These are phyloP conservation scores for Meliscaeva auricollis DNA, from an alignment of 2,888 invertebrate genomes.

Conservation along the genomic window DNA sequence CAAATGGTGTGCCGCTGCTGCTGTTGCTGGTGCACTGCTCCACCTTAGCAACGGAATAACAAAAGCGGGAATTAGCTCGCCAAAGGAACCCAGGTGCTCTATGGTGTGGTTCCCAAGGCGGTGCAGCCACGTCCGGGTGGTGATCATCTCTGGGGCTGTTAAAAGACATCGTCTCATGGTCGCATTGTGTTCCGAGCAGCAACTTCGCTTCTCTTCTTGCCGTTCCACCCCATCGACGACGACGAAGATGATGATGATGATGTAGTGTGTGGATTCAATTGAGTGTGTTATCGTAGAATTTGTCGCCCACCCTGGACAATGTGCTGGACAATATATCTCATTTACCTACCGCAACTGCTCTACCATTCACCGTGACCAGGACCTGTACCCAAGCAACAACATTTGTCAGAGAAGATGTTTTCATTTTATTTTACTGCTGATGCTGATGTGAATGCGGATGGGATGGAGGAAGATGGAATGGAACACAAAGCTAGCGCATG, in stretches of 20 bases:
- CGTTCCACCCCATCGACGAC: not conserved
- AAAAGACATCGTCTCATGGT: constrained; percentile 57
- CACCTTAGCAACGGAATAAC: constrained; percentile 59
- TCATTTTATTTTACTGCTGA: constrained; percentile 30
- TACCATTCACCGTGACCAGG: constrained; percentile 1
- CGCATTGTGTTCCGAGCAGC: constrained; percentile 32
- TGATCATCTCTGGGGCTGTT: constrained; percentile 61
- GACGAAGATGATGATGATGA: constrained; percentile 51
- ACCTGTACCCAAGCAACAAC: constrained; percentile 1
- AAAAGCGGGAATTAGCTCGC: constrained; percentile 70
- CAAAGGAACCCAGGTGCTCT: constrained; percentile 64
- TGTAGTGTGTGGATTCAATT: constrained; percentile 72
- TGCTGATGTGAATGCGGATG: no score
- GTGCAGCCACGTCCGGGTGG: constrained; percentile 56
- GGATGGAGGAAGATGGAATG: not conserved
- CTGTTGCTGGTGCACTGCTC: constrained; percentile 22
- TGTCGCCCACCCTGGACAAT: constrained; percentile 67
- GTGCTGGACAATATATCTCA: constrained; percentile 63
- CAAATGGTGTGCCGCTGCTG: constrained; percentile 43
- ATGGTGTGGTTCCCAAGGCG: constrained; percentile 47
- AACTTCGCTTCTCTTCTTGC: not conserved
- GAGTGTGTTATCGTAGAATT: constrained; percentile 67
- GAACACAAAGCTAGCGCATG: no score
- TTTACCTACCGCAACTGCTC: constrained; percentile 51
- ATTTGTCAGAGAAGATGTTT: constrained; percentile 69